Evolutionary conservation across 2,113 vertebrate genomes (phyloP).

Genomic region (Seriola quinqueradiata): DNA sequence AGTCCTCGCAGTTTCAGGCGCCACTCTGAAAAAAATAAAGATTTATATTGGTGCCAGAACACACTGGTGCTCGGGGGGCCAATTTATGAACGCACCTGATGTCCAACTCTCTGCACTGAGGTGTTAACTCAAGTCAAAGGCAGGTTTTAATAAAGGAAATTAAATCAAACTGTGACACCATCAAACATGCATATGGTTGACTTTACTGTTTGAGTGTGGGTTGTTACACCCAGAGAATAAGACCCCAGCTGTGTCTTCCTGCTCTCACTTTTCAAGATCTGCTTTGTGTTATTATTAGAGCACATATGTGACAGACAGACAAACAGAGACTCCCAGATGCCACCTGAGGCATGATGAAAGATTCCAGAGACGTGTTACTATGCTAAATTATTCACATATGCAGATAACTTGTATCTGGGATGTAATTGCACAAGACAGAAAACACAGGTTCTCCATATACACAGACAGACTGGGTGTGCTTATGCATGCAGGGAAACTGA

Average conservation of each 20-base stretch:
- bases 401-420: constrained; percentile 44
- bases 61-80: not conserved
- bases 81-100: constrained; percentile 49
- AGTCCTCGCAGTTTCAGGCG: not conserved
- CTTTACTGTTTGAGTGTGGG: not conserved
- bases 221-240: not conserved
- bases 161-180: not conserved
- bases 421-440: constrained; percentile 33
- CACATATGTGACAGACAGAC: constrained; percentile 25
- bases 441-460: constrained; percentile 42
- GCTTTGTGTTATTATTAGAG: constrained; percentile 52
- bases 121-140: constrained; percentile 19
- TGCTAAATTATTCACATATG: constrained; percentile 67
- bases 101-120: constrained; percentile 30
- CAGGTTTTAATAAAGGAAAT: constrained; percentile 33
- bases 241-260: constrained; percentile 44
- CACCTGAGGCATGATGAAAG: constrained; percentile 67
- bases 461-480: constrained; percentile 1
- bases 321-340: constrained; percentile 49
- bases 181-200: constrained; percentile 14
- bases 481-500: not conserved
- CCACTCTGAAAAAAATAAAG: constrained; percentile 1
- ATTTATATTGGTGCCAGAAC: constrained; percentile 22
- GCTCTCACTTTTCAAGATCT: constrained; percentile 9
- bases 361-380: constrained; percentile 48